Evolutionary conservation across 2,888 invertebrate species (phyloP).

Genomic region (Caenorhabditis sp.): DNA sequence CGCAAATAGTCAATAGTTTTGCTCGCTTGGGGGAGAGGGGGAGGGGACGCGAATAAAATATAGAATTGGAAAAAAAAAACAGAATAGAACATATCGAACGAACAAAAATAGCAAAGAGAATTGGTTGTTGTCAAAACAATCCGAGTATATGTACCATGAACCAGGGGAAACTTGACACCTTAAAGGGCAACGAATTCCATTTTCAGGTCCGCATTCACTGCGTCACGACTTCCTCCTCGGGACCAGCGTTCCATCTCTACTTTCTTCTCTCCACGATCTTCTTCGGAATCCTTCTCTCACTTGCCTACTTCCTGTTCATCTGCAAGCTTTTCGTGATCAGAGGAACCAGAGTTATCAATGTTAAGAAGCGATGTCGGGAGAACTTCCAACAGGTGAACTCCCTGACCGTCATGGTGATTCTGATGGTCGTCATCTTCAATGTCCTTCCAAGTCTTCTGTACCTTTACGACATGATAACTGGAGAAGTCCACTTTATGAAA

Average conservation of each 20-base stretch:
- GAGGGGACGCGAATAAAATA: too few species aligned
- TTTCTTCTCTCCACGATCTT: conserved; percentile 68
- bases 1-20: too few species aligned
- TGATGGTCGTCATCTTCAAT: conserved; percentile 72
- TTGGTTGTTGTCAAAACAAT: neutral
- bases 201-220: conserved; percentile 73
- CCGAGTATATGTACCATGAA: neutral
- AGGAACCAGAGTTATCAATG: conserved; percentile 62
- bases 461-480: conserved; percentile 70
- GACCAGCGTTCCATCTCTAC: conserved; percentile 68
- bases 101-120: neutral
- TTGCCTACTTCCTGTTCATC: conserved; percentile 66
- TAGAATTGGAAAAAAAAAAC: too few species aligned
- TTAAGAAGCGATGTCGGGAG: conserved; percentile 51
- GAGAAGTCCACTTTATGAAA: conserved; percentile 72
- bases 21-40: too few species aligned
- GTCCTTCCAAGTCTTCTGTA: conserved; percentile 71
- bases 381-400: conserved; percentile 69
- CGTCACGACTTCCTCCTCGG: conserved; percentile 72
- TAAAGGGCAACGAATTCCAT: too few species aligned
- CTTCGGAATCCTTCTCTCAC: conserved; percentile 60
- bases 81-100: too few species aligned
- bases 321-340: conserved; percentile 66
- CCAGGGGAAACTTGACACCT: too few species aligned
- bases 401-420: conserved; percentile 69